Evolutionary conservation across 2,113 vertebrate genomes (phyloP), one percentile per base, ranked within the genome.

Genomic region (Corythoichthys haematopterus): DNA sequence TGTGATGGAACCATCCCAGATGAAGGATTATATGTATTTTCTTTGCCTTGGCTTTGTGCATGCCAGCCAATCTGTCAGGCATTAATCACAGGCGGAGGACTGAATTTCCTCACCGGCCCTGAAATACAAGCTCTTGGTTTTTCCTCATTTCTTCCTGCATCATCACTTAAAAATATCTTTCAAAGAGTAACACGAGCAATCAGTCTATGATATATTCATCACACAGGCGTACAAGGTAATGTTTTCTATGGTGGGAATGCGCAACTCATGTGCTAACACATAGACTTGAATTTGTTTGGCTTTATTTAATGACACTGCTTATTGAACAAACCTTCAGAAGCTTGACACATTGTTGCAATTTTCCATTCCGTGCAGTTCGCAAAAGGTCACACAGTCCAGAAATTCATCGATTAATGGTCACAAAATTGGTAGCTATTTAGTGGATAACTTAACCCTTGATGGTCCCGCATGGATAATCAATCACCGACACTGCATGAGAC

Each of bases 21-120:
- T 82, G 74, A 75, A 77, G 80, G 57, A 68, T 79, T 70, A n/a
- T 51, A 11, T 43, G 40, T 43, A 43, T 43, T 70, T 51, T 62
- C 66, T 47, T 64, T 60, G 33, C 28, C 7, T 37, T 28, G 65
- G 77, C 66, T 79, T 82, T 55, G 69, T 83, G 82, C 85, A 89
- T 87, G 86, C 65, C 52, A 60, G 76, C 56, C 28, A 69, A 51
- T 72, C 57, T 72, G 37, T 75, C 68, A 67, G 71, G 51, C 68
- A 74, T 65, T 35, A n/a, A 65, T 75, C 5, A 2, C 60, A 47
- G 59, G 64, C 68, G 55, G 65, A 73, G 66, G 66, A 64, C 52
- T 77, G 68, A 63, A 74, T 65, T 68, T 68, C 43, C 40, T 68
- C 28, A 37, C 69, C 68, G 61, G 15, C 65, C 10, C 65, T 70